Base-by-base conservation (phyloP, 1,140 invertebrate species). In the Oncopeltus fasciatus region DNA sequence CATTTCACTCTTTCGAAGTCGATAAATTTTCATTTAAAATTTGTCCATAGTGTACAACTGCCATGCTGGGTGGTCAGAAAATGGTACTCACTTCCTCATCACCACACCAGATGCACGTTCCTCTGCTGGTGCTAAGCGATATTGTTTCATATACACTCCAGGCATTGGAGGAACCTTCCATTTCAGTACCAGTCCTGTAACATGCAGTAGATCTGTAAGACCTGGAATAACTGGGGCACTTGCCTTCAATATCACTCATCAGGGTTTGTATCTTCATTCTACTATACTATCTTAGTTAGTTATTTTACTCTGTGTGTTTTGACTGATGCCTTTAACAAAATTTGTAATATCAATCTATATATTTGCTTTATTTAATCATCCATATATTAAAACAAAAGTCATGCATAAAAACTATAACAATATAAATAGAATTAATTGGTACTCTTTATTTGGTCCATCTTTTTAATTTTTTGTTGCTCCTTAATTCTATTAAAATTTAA, bases 11-110 rank as follows among this genome's bases (percentile, higher is more conserved):
- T n/a, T n/a, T n/a, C n/a, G n/a, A n/a, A n/a, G n/a, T n/a, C 31
- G 14, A 38, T 38, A 38, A 38, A 14, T 8, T 38, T 38, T 14
- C 31, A 38, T 38, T 38, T 8, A 38, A 14, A 38, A 38, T 38
- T 38, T 38, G 31, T 14, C 31, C 24, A 2, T 66, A 77, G 77
- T 72, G 28, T 79, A 78, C 63, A 72, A 74, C n/a, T 79, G 77
- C 64, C 77, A 77, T 61, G 77, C 77, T 27, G 70, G 69, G 26
- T 78, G 76, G 75, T 70, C 74, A 58, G 75, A 77, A 21, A 76
- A 75, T 59, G 72, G 72, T 14, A 72, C 72, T 8, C 71, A 70
- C 63, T 77, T 72, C 66, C 68, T 78, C 56, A 74, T 77, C n/a
- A 74, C 74, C 9, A 74, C 75, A 5, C 74, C 75, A 1, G 67